phyloP scores from a whole-genome alignment of 2,888 invertebrate genomes.

The Tortrix viridana region DNA sequence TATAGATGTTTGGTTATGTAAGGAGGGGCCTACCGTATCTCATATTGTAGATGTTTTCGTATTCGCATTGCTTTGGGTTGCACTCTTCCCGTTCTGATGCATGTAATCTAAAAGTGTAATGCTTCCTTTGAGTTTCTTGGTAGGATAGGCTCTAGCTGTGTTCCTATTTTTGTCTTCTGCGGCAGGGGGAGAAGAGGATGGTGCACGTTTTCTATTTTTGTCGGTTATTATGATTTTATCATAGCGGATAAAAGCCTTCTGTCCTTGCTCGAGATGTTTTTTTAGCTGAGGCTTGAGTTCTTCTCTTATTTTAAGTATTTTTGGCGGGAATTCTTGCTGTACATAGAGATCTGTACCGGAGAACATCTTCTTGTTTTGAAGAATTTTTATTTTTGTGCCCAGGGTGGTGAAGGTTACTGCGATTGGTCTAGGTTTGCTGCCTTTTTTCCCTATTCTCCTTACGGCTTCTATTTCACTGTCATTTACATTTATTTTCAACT shows the following conservation, averaged over 20 bases:
- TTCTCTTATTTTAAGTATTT: constrained; percentile 1
- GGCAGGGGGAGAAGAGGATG: background rate
- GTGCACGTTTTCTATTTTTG: constrained; percentile 1
- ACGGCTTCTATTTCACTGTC: background rate
- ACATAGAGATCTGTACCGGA: background rate
- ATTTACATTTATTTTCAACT: background rate
- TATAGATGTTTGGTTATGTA: background rate
- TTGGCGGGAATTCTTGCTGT: background rate
- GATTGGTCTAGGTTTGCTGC: background rate
- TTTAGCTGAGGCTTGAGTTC: background rate
- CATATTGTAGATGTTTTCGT: background rate
- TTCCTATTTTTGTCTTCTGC: background rate
- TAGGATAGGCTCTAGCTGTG: background rate
- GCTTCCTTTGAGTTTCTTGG: constrained; percentile 3
- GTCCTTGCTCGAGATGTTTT: background rate
- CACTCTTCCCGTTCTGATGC: background rate
- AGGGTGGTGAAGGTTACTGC: constrained; percentile 5
- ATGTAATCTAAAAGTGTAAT: background rate
- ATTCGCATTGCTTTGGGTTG: background rate
- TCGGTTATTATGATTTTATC: constrained; percentile 7
- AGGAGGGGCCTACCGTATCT: background rate
- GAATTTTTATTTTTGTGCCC: constrained; percentile 1
- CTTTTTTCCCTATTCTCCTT: constrained; percentile 3
- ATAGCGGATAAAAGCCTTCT: background rate
- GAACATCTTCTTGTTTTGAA: constrained; percentile 1